Conservation (phyloP, 2,888 invertebrate species). For the Thereva unica region DNA sequence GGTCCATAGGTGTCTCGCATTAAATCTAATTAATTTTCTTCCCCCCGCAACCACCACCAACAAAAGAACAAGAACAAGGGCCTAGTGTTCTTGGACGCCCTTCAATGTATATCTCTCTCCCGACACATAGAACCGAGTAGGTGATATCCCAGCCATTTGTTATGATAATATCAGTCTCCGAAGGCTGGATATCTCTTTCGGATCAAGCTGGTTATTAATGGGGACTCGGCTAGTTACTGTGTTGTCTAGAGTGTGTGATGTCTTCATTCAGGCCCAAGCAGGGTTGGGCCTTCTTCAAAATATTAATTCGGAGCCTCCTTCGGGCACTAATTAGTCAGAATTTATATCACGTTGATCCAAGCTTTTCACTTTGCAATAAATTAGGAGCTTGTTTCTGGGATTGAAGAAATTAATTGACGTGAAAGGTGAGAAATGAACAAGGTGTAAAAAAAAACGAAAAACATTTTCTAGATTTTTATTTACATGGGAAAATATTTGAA, state of each 20-base stretch:
- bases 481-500: too few species aligned
- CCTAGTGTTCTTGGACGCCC: neutral
- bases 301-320: neutral
- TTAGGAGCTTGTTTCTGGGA: too few species aligned
- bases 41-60: too few species aligned
- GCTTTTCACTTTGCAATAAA: too few species aligned
- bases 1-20: neutral
- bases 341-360: neutral
- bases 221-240: neutral
- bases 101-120: neutral
- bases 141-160: constrained; percentile 19
- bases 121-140: neutral
- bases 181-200: constrained; percentile 11
- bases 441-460: too few species aligned
- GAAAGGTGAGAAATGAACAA: too few species aligned
- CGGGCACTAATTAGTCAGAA: constrained; percentile 8
- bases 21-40: constrained; percentile 13
- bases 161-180: constrained; percentile 21
- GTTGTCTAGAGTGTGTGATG: neutral
- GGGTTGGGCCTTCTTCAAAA: too few species aligned
- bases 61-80: neutral
- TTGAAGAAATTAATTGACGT: too few species aligned
- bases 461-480: too few species aligned
- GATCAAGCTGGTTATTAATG: constrained; percentile 17
- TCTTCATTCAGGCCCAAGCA: too few species aligned